Evolutionary conservation across 1,140 invertebrate genomes (phyloP).

Genomic region (Brachionus plicatilis): DNA sequence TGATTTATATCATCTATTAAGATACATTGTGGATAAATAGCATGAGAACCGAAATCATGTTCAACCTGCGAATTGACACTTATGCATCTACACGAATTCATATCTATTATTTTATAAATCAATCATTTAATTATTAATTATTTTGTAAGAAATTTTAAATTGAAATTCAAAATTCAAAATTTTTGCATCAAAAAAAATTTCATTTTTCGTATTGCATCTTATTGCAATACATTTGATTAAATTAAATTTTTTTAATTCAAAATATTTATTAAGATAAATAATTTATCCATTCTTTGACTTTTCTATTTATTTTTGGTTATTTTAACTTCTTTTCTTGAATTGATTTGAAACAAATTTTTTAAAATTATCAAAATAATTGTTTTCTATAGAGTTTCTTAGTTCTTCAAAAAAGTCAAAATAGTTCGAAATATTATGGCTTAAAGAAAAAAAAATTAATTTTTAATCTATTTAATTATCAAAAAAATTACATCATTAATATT

Average conservation of each 20-base stretch:
- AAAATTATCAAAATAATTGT: not conserved
- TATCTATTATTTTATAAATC: not conserved
- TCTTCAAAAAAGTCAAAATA: conserved; percentile 35
- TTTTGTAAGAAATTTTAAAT: too few species aligned
- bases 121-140: not conserved
- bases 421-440: conserved; percentile 9
- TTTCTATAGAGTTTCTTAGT: conserved; percentile 22
- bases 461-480: not conserved
- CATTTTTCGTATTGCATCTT: not conserved
- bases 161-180: not conserved
- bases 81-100: conserved; percentile 11
- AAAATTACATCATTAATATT: conserved; percentile 30
- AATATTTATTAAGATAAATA: not conserved
- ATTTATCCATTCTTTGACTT: not conserved
- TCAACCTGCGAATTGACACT: conserved; percentile 31
- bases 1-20: conserved; percentile 35
- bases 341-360: conserved; percentile 23
- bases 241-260: not conserved
- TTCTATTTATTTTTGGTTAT: not conserved
- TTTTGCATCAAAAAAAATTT: not conserved
- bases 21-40: conserved; percentile 10
- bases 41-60: conserved; percentile 12
- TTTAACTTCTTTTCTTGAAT: not conserved
- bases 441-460: not conserved
- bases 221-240: not conserved